Evolutionary conservation across 2,888 invertebrate species (phyloP).

Genomic region (Linyphia triangularis): DNA sequence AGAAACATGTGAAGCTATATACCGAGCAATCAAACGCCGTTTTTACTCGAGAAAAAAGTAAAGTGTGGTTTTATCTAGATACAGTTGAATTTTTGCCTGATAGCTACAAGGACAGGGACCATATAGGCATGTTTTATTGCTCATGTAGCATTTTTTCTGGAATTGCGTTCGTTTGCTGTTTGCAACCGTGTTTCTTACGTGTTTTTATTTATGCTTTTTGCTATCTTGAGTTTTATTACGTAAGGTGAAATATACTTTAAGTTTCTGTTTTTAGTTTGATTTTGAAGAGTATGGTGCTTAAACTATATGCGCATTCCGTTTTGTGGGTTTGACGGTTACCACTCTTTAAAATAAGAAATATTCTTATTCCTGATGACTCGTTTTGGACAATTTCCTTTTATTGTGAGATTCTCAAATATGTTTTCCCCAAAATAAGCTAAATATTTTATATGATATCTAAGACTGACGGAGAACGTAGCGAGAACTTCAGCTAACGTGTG

Average conservation of each 20-base stretch:
- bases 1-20: constrained; percentile 7
- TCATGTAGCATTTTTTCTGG: background rate
- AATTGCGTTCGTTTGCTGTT: background rate
- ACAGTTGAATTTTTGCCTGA: constrained; percentile 40
- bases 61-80: constrained; percentile 46
- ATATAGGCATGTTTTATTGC: constrained; percentile 45
- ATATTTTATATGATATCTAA: no score
- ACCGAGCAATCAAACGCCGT: constrained; percentile 47
- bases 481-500: no score
- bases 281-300: background rate
- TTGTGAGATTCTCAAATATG: no score
- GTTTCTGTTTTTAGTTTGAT: constrained; percentile 10
- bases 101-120: constrained; percentile 28
- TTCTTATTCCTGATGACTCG: background rate
- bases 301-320: no score
- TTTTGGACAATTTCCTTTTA: background rate
- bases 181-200: background rate
- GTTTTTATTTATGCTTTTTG: constrained; percentile 34
- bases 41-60: constrained; percentile 32
- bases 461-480: no score
- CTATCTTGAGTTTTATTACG: constrained; percentile 16
- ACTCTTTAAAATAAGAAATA: constrained; percentile 13
- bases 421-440: no score
- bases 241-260: background rate
- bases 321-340: background rate